Evolutionary conservation across 2,888 invertebrate genomes (phyloP).

Genomic region (Belgica antarctica): DNA sequence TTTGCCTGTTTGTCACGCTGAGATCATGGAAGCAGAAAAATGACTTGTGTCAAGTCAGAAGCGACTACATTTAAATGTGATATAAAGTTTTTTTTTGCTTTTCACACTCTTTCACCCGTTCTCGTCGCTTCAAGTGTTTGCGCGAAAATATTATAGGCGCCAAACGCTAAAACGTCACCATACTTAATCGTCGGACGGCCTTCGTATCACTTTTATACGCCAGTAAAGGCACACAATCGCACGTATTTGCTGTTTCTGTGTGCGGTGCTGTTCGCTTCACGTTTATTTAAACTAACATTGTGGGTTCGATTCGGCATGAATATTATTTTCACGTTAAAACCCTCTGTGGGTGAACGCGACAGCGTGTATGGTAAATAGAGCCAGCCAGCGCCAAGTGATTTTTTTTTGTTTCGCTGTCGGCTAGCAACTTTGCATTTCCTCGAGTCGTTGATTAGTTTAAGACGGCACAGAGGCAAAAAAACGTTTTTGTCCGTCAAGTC

Average conservation of each 20-base stretch:
- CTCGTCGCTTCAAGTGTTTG: constrained; percentile 35
- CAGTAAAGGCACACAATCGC: neutral
- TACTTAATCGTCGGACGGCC: constrained; percentile 41
- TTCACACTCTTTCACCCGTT: neutral
- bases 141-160: constrained; percentile 40
- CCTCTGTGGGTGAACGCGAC: constrained; percentile 12
- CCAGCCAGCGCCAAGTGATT: constrained; percentile 35
- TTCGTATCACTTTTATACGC: constrained; percentile 37
- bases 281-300: constrained; percentile 16
- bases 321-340: constrained; percentile 20
- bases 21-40: too few species aligned
- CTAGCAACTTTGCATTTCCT: constrained; percentile 28
- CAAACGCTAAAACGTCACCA: constrained; percentile 39
- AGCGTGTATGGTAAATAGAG: constrained; percentile 8
- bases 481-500: neutral
- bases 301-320: constrained; percentile 21
- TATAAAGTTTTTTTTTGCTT: too few species aligned
- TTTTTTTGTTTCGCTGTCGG: constrained; percentile 22
- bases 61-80: too few species aligned
- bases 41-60: too few species aligned
- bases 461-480: constrained; percentile 19
- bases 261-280: neutral
- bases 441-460: constrained; percentile 24
- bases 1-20: too few species aligned
- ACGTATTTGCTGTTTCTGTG: neutral